A percentile compares a stretch with the other conserved stretches of the same genome.
These are phyloP conservation scores for Struthio camelus DNA, from an alignment of 2,113 vertebrate genomes.

Conservation along the genomic window DNA sequence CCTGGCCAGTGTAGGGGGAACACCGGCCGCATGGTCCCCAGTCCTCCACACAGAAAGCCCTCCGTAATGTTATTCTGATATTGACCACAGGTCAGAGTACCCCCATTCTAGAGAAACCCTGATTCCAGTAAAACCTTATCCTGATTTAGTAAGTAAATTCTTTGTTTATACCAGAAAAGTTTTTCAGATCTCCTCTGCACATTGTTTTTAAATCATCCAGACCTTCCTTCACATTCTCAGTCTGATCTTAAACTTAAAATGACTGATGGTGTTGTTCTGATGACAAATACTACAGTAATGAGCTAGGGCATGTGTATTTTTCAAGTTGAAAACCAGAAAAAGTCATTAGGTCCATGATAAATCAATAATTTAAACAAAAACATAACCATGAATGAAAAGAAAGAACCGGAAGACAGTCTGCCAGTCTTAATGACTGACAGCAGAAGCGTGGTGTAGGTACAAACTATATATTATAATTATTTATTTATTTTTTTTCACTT, in stretches of 20 bases:
- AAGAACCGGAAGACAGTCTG: neutral
- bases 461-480: neutral
- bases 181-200: neutral
- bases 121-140: neutral
- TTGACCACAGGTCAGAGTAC: neutral
- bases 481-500: neutral
- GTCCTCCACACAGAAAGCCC: neutral
- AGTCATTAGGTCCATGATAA: constrained; percentile 12
- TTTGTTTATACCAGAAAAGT: neutral
- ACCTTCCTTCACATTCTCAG: neutral
- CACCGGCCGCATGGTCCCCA: neutral
- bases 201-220: neutral
- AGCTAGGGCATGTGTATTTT: constrained; percentile 10
- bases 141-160: neutral
- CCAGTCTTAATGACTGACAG: neutral
- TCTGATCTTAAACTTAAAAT: constrained; percentile 21
- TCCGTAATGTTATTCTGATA: neutral
- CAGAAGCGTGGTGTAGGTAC: neutral
- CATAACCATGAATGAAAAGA: neutral
- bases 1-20: no score
- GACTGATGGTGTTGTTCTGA: constrained; percentile 9
- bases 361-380: constrained; percentile 27
- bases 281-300: constrained; percentile 28
- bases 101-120: neutral
- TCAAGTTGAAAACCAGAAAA: constrained; percentile 42